Evolutionary conservation across 2,113 vertebrate species (phyloP).

Genomic region (Pseudorectes ferrugineus): DNA sequence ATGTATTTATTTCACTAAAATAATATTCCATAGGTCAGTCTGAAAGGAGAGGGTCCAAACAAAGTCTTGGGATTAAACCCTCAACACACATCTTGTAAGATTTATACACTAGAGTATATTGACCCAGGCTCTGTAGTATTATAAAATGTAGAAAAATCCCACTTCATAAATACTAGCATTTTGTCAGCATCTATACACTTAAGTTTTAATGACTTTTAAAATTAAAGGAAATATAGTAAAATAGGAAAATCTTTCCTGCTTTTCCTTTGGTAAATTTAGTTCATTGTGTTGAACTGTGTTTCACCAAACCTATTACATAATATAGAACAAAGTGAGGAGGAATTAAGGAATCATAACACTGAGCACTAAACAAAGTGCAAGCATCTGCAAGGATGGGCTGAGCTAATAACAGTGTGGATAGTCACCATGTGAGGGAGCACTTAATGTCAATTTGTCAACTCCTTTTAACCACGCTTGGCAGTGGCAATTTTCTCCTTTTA

Average conservation of each 20-base stretch:
- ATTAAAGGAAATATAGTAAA: not conserved
- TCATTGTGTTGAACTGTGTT: not conserved
- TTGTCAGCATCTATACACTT: not conserved
- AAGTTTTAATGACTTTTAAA: not conserved
- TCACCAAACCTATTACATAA: not conserved
- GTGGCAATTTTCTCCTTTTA: not conserved
- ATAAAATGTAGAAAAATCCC: not conserved
- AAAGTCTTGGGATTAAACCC: not conserved
- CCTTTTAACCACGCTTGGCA: not conserved
- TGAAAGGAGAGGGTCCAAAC: not conserved
- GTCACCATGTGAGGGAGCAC: not conserved
- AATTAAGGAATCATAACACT: not conserved
- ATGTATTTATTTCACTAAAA: not conserved
- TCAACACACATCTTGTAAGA: not conserved
- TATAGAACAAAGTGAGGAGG: not conserved
- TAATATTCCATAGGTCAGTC: not conserved
- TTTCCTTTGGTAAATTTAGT: not conserved
- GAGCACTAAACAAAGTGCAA: not conserved
- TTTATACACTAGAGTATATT: not conserved
- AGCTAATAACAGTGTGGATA: not conserved
- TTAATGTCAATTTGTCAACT: constrained; percentile 21
- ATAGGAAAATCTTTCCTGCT: not conserved
- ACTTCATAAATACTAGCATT: not conserved
- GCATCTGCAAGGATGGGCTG: not conserved
- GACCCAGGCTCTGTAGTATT: not conserved